Percentiles rank a stretch among this genome's conserved stretches.
Evolutionary conservation across 2,113 vertebrate species (phyloP).

Genomic region (Calidris pygmaea): DNA sequence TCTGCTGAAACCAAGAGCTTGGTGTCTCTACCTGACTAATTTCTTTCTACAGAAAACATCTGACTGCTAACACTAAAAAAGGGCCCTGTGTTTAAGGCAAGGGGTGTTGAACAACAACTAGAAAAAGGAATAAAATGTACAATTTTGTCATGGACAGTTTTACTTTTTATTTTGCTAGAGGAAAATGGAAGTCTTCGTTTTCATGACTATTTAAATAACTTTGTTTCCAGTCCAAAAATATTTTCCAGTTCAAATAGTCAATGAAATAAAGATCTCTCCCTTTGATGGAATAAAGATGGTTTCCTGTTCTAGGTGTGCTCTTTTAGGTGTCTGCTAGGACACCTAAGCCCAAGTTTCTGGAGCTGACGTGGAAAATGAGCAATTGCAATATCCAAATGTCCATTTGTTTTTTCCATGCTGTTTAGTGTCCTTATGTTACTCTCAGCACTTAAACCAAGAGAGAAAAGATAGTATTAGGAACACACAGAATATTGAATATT

Average conservation of each 20-base stretch:
- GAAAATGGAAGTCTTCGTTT: not conserved
- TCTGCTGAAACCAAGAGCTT: not conserved
- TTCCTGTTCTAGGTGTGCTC: not conserved
- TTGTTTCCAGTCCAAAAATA: not conserved
- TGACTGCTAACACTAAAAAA: not conserved
- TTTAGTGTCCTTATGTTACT: not conserved
- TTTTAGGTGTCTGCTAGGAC: not conserved
- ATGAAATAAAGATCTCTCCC: not conserved
- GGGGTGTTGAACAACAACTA: not conserved
- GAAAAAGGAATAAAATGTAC: not conserved
- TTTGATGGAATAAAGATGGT: not conserved
- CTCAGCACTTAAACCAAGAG: not conserved
- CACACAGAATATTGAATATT: not conserved
- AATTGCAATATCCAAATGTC: not conserved
- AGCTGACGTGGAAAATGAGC: not conserved
- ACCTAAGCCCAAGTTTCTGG: not conserved
- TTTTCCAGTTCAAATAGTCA: not conserved
- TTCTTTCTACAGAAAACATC: not conserved
- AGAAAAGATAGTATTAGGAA: not conserved
- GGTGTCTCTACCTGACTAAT: not conserved
- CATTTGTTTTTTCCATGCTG: not conserved
- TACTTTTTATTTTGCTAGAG: not conserved
- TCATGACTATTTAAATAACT: not conserved
- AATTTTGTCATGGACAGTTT: not conserved
- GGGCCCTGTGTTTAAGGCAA: not conserved